These are phyloP conservation scores for Corythoichthys intestinalis DNA, from an alignment of 2,113 vertebrate genomes.

Conservation along the genomic window DNA sequence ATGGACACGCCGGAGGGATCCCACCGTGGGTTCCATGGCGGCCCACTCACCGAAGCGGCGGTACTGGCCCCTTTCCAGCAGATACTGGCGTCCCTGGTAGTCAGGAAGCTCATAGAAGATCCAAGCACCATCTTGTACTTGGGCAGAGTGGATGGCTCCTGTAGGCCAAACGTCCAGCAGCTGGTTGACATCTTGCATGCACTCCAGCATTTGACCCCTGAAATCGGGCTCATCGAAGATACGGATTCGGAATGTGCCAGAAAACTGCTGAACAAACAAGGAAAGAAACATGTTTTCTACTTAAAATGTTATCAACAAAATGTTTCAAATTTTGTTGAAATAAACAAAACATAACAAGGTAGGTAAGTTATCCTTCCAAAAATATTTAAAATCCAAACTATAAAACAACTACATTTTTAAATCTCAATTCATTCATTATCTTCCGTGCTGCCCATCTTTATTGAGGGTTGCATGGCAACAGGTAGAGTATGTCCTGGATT, in stretches of 20 bases:
- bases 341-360: neutral
- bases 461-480: too few relatives aligned
- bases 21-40: conserved; percentile 39
- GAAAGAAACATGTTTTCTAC: neutral
- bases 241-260: conserved; percentile 22
- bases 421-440: too few relatives aligned
- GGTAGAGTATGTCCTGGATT: too few relatives aligned
- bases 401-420: too few relatives aligned
- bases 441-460: too few relatives aligned
- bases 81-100: conserved; percentile 45
- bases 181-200: conserved; percentile 31
- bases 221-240: conserved; percentile 46
- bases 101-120: conserved; percentile 55
- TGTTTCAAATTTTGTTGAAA: neutral
- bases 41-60: conserved; percentile 48
- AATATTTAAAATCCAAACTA: too few relatives aligned
- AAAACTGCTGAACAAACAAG: conserved; percentile 11
- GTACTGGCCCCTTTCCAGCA: conserved; percentile 57
- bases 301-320: neutral
- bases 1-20: conserved; percentile 36
- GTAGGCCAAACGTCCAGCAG: conserved; percentile 26
- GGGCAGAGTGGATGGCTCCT: conserved; percentile 46
- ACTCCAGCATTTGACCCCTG: conserved; percentile 45
- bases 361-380: too few relatives aligned
- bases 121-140: conserved; percentile 54